Base-by-base conservation (phyloP, 2,797 vertebrate species). In the Cossypha polioptera region DNA sequence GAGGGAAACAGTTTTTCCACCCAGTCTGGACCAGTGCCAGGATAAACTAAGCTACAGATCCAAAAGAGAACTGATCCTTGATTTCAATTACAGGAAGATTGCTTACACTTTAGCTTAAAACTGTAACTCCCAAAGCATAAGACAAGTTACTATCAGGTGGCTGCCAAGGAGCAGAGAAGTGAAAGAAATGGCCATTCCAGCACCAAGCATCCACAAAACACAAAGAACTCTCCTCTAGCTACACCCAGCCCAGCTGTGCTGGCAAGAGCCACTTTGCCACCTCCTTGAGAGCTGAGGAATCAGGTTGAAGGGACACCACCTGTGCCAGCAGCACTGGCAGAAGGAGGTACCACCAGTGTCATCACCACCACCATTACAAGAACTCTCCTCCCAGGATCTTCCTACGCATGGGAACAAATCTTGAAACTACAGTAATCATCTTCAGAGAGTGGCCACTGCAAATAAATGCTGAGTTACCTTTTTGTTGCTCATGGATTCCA, bases 31-130 rank as follows among this genome's bases (percentile, higher is more conserved):
- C 43, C 20, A 59, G 3, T 29, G 76, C 93, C 95, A 97, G 82
- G 40, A 79, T 69, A 94, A 92, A 92, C 62, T 83, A 91, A 96
- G 50, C 81, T 79, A 71, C 9, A 65, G 57, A 78, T 75, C 65
- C 67, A 88, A 66, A 94, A 33, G 2, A 92, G 47, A 96, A 90
- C 48, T 19, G 42, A 96, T 91, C 86, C 72, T 77, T 74, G 36
- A 72, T 96, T 94, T 89, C 87, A 96, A 95, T 92, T 85, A 93
- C 36, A 83, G 68, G 31, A 88, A 17, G 38, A 85, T 43, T 2
- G 6, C 36, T 75, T 5, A 4, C 18, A 69, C 43, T 15, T 66
- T 75, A 65, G 29, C 54, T 79, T 81, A 74, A 76, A 95, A 89
- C 40, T 21, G 13, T 22, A 53, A 43, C 48, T 92, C 54, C 50